A percentile compares a stretch with the other conserved stretches of the same genome.
Evolutionary conservation across 53 echinoderm and acorn worm genomes (phyloP).

Genomic region (Hippasteria phrygiana): DNA sequence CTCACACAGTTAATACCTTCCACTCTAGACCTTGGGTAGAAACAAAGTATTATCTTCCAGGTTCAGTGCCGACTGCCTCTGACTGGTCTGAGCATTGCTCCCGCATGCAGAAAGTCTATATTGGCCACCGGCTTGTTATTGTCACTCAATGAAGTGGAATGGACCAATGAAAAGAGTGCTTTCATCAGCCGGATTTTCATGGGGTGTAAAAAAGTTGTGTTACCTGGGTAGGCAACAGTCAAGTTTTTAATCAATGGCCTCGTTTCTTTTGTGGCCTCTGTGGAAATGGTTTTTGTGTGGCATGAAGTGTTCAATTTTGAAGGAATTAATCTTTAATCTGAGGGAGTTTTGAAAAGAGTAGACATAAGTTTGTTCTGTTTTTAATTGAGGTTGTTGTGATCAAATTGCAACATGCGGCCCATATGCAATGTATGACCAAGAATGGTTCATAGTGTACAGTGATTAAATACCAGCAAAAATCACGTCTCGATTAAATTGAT

Average conservation of each 20-base stretch:
- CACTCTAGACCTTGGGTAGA: too few species aligned
- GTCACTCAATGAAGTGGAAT: constrained; percentile 43
- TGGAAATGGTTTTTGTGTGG: not conserved
- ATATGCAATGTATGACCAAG: too few species aligned
- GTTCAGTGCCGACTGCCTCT: not conserved
- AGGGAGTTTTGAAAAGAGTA: not conserved
- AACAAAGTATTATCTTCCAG: too few species aligned
- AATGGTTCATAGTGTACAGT: too few species aligned
- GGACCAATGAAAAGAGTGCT: constrained; percentile 45
- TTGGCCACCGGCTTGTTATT: not conserved
- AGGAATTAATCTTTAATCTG: not conserved
- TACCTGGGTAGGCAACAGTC: not conserved
- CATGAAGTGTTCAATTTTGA: not conserved
- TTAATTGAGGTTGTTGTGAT: not conserved
- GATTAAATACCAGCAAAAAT: too few species aligned
- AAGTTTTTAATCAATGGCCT: not conserved
- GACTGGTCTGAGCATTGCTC: constrained; percentile 13
- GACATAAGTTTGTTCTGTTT: not conserved
- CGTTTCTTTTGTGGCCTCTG: not conserved
- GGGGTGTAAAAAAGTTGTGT: not conserved
- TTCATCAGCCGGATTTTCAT: not conserved
- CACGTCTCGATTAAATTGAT: too few species aligned
- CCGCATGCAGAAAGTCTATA: not conserved
- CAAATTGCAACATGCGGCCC: too few species aligned
- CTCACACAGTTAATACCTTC: too few species aligned